Base-by-base conservation (phyloP, 2,797 vertebrate genomes). In the Hydrophis major region DNA sequence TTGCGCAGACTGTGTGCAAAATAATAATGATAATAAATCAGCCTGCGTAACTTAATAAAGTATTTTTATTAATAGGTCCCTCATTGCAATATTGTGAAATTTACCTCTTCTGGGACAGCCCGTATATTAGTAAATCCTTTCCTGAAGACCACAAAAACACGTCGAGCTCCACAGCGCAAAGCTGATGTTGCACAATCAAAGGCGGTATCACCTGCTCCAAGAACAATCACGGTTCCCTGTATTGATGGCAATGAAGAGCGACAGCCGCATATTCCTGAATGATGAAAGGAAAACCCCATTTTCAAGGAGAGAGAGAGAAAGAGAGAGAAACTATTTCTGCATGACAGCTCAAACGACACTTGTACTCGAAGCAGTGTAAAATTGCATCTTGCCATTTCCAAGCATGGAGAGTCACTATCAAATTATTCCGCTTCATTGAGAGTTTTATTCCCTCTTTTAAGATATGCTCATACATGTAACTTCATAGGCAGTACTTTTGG, bases 101-200 rank as follows among this genome's bases (percentile, higher is more conserved):
- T 97, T 98, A 99, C 99, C 99, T 99, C 99, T 96, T 99, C 99
- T 1, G 99, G 99, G 96, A 99, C 99, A 2, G 99, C 99, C 89
- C 98, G 98, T 96, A 99, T 98, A 96, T 99, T 99, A 89, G 98
- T 99, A 98, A 99, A 99, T 89, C 99, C 99, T 96, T 98, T 99
- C 96, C 99, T 98, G 97, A 99, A 99, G 95, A 98, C 98, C 91
- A 99, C 96, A 18, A 97, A 99, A 55, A 99, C 98, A 0, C 98
- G 98, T 14, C 93, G 98, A 95, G 99, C 99, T 78, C 99, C 99
- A 6, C 99, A 99, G 94, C 99, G 99, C 86, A 99, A 97, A 69
- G 99, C 98, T 3, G 99, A 99, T 59, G 99, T 99, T 42, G 99
- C 99, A 25, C 99, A 99, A 98, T 99, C 99, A 93, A 99, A 99